Percentiles rank a stretch among this genome's conserved stretches.
Evolutionary conservation across 2,888 invertebrate species (phyloP).

Genomic region (Amiota communis): DNA sequence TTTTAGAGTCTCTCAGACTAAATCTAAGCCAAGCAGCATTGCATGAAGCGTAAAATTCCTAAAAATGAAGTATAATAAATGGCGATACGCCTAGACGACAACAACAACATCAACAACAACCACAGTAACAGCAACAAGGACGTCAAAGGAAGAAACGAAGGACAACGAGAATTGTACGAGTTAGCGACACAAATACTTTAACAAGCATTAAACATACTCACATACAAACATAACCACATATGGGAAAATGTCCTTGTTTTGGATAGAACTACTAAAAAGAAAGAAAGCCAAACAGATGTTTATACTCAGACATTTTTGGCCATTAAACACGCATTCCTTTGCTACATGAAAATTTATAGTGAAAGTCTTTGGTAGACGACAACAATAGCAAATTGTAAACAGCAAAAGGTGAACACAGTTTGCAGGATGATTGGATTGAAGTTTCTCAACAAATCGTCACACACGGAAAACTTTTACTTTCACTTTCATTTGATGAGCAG

Average conservation of each 20-base stretch:
- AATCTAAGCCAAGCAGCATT: slow-evolving; percentile 40
- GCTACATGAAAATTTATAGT: slow-evolving; percentile 65
- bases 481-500: slow-evolving; percentile 37
- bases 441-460: slow-evolving; percentile 31
- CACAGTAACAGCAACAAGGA: background rate
- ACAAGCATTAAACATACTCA: slow-evolving; percentile 17
- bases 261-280: background rate
- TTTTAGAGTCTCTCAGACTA: background rate
- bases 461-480: slow-evolving; percentile 44
- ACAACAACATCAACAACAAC: slow-evolving; percentile 1
- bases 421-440: background rate
- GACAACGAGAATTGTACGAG: slow-evolving; percentile 39
- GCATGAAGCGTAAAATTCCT: slow-evolving; percentile 60
- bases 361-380: slow-evolving; percentile 39
- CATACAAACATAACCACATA: slow-evolving; percentile 21
- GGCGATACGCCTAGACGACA: slow-evolving; percentile 51
- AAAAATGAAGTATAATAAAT: slow-evolving; percentile 66
- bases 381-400: background rate
- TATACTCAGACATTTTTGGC: slow-evolving; percentile 62
- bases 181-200: slow-evolving; percentile 23
- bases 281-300: slow-evolving; percentile 23
- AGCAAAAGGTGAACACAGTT: slow-evolving; percentile 1
- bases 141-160: background rate
- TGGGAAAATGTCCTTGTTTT: background rate
- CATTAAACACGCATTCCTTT: slow-evolving; percentile 68